Evolutionary conservation across 2,888 invertebrate species (phyloP).

Genomic region (Ptychoptera contaminata): DNA sequence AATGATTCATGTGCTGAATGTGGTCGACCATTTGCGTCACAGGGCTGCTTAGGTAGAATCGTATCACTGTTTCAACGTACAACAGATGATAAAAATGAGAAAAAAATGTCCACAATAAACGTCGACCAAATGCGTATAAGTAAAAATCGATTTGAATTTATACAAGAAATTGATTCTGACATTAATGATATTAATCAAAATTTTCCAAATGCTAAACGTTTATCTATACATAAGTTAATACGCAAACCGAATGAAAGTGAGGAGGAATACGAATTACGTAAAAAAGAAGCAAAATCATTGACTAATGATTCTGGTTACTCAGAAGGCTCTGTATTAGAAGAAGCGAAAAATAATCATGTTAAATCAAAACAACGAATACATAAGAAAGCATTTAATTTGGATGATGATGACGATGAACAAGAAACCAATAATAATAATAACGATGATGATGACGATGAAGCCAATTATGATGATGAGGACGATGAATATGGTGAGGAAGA

Average conservation of each 20-base stretch:
- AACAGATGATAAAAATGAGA: not conserved
- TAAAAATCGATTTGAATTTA: not conserved
- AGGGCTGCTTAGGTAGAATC: constrained; percentile 7
- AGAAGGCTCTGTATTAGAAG: not conserved
- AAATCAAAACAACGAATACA: constrained; percentile 24
- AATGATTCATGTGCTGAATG: no score
- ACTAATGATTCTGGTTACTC: constrained; percentile 1
- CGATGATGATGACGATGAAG: constrained; percentile 20
- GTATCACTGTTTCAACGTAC: constrained; percentile 6
- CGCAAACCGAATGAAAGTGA: not conserved
- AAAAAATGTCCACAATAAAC: no score
- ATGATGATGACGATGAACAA: constrained; percentile 10
- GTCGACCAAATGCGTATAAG: no score
- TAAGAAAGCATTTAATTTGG: constrained; percentile 26
- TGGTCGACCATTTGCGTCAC: not conserved
- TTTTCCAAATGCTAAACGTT: not conserved
- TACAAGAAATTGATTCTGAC: not conserved
- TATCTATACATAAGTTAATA: not conserved
- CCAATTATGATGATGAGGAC: constrained; percentile 19
- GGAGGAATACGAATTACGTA: not conserved
- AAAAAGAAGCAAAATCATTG: not conserved
- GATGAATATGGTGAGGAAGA: constrained; percentile 33
- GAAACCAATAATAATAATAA: constrained; percentile 24
- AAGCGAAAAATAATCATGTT: constrained; percentile 11
- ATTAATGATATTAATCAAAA: not conserved